Evolutionary conservation across 1,140 invertebrate species (phyloP).

Genomic region (Doryteuthis pealeii): DNA sequence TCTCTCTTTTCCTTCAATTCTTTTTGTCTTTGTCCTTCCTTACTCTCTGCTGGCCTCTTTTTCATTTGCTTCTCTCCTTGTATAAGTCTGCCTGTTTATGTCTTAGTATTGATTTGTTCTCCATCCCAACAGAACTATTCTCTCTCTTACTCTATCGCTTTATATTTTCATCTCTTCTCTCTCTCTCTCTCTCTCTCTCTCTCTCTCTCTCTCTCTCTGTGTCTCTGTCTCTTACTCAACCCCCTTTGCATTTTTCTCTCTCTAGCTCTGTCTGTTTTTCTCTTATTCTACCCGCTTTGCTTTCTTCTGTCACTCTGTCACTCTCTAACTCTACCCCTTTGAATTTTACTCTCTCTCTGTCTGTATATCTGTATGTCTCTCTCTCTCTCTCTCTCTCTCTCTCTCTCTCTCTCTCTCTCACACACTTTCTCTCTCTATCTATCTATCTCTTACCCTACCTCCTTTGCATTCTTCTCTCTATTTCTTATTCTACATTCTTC

Average conservation of each 20-base stretch:
- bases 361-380: not conserved
- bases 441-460: not conserved
- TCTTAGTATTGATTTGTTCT: too few relatives aligned
- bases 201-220: not conserved
- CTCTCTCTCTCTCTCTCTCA: not conserved
- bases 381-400: not conserved
- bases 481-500: not conserved
- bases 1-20: not conserved
- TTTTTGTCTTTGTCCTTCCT: not conserved
- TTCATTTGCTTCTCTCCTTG: too few relatives aligned
- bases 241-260: too few relatives aligned
- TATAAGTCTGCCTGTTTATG: too few relatives aligned
- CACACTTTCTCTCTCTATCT: not conserved
- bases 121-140: not conserved
- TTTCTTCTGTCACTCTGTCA: not conserved
- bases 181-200: not conserved
- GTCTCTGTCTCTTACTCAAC: not conserved
- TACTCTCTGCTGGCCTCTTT: not conserved
- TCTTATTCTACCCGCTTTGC: not conserved
- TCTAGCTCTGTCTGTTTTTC: too few relatives aligned
- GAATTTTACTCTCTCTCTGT: not conserved
- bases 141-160: not conserved
- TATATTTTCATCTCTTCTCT: not conserved
- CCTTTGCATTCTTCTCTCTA: not conserved
- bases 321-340: not conserved